These are phyloP conservation scores for Anarhynchus alexandrinus DNA, from an alignment of 2,113 vertebrate genomes.

Conservation along the genomic window DNA sequence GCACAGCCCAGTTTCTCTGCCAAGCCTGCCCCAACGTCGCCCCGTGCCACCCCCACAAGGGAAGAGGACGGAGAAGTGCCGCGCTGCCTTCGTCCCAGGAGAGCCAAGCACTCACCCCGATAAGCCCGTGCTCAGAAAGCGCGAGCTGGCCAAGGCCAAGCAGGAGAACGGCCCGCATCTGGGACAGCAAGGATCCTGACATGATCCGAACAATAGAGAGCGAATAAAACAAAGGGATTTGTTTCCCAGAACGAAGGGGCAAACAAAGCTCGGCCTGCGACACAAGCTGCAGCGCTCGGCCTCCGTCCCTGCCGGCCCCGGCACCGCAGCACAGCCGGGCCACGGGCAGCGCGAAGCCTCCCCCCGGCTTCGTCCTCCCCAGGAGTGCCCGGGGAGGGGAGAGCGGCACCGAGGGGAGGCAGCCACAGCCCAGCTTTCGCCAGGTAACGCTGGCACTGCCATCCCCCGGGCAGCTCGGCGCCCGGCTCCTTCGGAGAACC, in stretches of 20 bases:
- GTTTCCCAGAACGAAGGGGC: background rate
- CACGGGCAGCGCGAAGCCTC: background rate
- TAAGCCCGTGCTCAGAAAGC: background rate
- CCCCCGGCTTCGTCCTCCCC: background rate
- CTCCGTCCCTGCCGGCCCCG: background rate
- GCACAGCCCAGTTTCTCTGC: background rate
- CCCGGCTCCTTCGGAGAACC: background rate
- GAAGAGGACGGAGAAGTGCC: background rate
- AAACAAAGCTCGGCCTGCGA: conserved; percentile 69
- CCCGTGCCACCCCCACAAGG: background rate
- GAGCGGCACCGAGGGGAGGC: background rate
- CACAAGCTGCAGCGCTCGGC: background rate
- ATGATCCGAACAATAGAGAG: background rate
- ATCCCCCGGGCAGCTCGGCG: background rate
- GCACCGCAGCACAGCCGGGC: background rate
- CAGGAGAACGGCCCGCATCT: background rate
- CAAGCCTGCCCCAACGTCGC: background rate
- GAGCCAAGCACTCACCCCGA: background rate
- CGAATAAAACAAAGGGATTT: background rate
- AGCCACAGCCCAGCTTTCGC: background rate
- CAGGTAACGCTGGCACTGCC: background rate
- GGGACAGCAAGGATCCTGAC: background rate
- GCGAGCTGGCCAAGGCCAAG: background rate
- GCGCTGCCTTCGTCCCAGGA: background rate
- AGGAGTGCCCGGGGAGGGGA: background rate